Evolutionary conservation across 2,113 vertebrate species (phyloP).

Genomic region (Microtus pennsylvanicus): DNA sequence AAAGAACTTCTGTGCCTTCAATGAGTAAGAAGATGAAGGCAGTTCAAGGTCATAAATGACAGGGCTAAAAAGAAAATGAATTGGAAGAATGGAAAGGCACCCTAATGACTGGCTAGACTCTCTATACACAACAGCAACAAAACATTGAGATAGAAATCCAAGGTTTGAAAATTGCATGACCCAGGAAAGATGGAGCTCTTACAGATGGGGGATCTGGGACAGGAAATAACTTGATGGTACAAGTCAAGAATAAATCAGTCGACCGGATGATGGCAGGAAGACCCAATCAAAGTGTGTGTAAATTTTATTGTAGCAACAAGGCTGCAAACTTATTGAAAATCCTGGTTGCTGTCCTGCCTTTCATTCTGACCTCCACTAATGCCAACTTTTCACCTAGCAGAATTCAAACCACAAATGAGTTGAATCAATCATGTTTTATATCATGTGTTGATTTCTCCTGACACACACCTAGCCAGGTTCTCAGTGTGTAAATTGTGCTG

Average conservation of each 20-base stretch:
- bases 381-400: slow-evolving; percentile 34
- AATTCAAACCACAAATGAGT: slow-evolving; percentile 50
- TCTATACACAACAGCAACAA: not conserved
- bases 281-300: not conserved
- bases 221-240: not conserved
- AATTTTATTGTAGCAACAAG: slow-evolving; percentile 39
- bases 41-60: not conserved
- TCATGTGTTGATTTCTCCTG: slow-evolving; percentile 59
- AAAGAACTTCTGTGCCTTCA: not conserved
- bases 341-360: not conserved
- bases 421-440: slow-evolving; percentile 61
- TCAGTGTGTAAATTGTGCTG: slow-evolving; percentile 58
- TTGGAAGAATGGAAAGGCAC: not conserved
- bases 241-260: slow-evolving; percentile 50
- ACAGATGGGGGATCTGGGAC: not conserved
- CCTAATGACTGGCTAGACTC: not conserved
- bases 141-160: slow-evolving; percentile 21
- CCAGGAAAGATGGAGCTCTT: not conserved
- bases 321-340: slow-evolving; percentile 13
- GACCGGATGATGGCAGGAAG: not conserved
- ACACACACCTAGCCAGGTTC: slow-evolving; percentile 64
- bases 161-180: slow-evolving; percentile 17
- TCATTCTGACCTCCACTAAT: not conserved
- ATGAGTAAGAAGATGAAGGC: not conserved
- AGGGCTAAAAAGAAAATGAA: not conserved